Evolutionary conservation across 2,888 invertebrate species (phyloP), one percentile per base, ranked within the genome.

Genomic region (Pseudeuparius sepicola): DNA sequence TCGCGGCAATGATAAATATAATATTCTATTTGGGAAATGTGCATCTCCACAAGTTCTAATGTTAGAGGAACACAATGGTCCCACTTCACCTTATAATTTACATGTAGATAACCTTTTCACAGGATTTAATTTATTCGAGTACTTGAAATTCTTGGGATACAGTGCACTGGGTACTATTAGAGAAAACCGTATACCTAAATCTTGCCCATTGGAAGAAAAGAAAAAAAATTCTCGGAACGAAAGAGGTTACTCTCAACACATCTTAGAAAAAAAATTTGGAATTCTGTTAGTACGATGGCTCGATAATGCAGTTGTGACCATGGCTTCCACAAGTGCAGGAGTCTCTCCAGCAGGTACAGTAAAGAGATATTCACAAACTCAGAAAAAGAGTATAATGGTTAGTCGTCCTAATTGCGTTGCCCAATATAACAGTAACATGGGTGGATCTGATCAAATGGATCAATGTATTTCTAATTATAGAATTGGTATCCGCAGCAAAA

Each of bases 401-500:
- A 14, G 10, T 9, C n/a, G 35, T 2, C 31, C 35, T 4, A 14
- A 17, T 18, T 3, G 17, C 3, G 17, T 37, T 5, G 26, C 17
- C 11, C 13, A 34, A 24, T 40, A 40, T 15, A 40, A 40, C 18
- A 13, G 9, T 11, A 13, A 14, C 15, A 37, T 40, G 40, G 40
- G 40, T 7, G 34, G 37, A n/a, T 34, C 40, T 7, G 40, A 40
- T 27, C 12, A 14, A 7, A 37, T 40, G 36, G 30, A 37, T 24
- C 14, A 32, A 14, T 14, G 24, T 26, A 24, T 40, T 5, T 24
- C 23, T 4, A 14, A 20, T 16, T 40, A 31, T 30, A 14, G 28
- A 11, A 37, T 40, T 15, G 25, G 31, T 12, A 31, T 40, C 9
- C 12, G 37, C 13, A 23, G 23, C 13, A 40, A 37, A 17, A 40